Percentiles rank a stretch among this genome's conserved stretches.
Conservation (phyloP, 1,140 invertebrate species). For the Radopholus similis region DNA sequence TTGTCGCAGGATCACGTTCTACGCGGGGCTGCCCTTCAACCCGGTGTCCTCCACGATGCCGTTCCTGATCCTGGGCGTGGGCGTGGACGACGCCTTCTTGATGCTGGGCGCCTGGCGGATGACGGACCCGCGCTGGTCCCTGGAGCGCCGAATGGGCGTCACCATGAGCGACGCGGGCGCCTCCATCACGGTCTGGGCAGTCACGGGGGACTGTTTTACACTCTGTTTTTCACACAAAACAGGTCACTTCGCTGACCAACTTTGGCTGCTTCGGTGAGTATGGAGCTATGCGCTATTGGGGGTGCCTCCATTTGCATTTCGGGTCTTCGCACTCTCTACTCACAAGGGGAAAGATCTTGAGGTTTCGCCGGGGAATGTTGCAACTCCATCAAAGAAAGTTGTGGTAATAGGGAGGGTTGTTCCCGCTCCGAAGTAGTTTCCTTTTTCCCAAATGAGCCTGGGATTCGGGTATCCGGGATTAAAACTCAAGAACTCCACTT, state of each 20-base stretch:
- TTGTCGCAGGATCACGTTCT: constrained; percentile 48
- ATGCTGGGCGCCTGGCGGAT: constrained; percentile 62
- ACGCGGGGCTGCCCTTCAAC: constrained; percentile 53
- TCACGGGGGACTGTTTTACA: constrained; percentile 49
- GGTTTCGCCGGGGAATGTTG: too few relatives aligned
- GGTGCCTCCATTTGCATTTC: too few relatives aligned
- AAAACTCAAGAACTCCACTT: too few relatives aligned
- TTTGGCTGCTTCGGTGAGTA: constrained; percentile 62
- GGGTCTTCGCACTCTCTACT: too few relatives aligned
- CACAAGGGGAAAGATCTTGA: too few relatives aligned
- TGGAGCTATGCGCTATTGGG: too few relatives aligned
- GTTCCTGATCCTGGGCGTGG: constrained; percentile 57
- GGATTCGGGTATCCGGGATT: too few relatives aligned
- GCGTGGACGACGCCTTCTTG: constrained; percentile 63
- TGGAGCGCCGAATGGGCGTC: constrained; percentile 61
- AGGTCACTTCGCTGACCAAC: constrained; percentile 44
- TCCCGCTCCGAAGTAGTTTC: not conserved
- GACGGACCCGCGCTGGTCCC: constrained; percentile 48
- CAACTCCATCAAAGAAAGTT: too few relatives aligned
- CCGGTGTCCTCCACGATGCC: constrained; percentile 60
- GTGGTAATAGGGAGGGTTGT: too few relatives aligned
- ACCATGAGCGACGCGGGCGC: constrained; percentile 63
- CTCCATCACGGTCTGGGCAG: constrained; percentile 63
- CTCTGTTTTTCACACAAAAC: not conserved
- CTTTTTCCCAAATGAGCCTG: too few relatives aligned